Conservation (phyloP, 2,888 invertebrate genomes). For the Muschampia plurimacula region DNA sequence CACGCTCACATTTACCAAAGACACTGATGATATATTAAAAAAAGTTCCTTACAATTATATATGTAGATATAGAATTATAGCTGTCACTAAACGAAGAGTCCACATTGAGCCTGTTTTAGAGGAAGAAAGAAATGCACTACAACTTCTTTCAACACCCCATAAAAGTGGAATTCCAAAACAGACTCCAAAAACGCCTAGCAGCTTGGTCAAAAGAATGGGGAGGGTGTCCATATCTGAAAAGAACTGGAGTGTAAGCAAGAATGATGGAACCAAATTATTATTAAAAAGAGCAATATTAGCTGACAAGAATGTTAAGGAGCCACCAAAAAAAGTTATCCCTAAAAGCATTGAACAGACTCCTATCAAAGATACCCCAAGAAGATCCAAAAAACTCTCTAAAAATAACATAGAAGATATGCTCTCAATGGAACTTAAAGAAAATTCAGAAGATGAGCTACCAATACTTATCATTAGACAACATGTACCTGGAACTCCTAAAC, state of each 20-base stretch:
- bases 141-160: slow-evolving; percentile 66
- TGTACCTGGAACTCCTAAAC: slow-evolving; percentile 66
- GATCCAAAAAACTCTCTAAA: slow-evolving; percentile 56
- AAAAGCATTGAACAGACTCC: slow-evolving; percentile 48
- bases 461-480: slow-evolving; percentile 73
- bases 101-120: slow-evolving; percentile 76
- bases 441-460: slow-evolving; percentile 76
- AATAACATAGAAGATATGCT: slow-evolving; percentile 67
- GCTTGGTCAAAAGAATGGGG: slow-evolving; percentile 71
- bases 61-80: slow-evolving; percentile 73
- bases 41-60: slow-evolving; percentile 62
- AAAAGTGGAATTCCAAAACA: slow-evolving; percentile 55
- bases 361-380: slow-evolving; percentile 60
- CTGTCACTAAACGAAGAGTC: slow-evolving; percentile 70
- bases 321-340: slow-evolving; percentile 63
- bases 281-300: slow-evolving; percentile 78
- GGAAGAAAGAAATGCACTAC: slow-evolving; percentile 66
- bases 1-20: slow-evolving; percentile 66
- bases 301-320: slow-evolving; percentile 72
- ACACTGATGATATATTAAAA: slow-evolving; percentile 52
- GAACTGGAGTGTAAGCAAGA: slow-evolving; percentile 77
- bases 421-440: slow-evolving; percentile 74
- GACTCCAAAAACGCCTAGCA: slow-evolving; percentile 72
- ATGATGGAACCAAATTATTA: slow-evolving; percentile 76
- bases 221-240: slow-evolving; percentile 71